Conservation (phyloP, 2,113 vertebrate species). For the Strigops habroptila region DNA sequence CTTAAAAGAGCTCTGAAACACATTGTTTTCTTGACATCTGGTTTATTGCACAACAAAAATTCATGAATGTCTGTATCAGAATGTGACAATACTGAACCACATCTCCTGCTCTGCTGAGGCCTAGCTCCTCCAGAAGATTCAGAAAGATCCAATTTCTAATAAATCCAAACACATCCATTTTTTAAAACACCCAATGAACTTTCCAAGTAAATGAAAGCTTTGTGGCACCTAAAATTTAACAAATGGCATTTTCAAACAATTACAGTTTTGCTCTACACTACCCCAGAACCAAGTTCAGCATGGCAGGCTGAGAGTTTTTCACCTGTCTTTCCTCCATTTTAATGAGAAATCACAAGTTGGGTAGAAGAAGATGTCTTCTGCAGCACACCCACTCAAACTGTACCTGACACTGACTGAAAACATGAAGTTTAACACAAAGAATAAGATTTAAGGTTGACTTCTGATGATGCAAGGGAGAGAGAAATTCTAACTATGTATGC, state of each 20-base stretch:
- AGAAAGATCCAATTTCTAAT: background rate
- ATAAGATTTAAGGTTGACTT: background rate
- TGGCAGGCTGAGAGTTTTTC: background rate
- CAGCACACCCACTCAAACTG: background rate
- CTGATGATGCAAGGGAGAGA: background rate
- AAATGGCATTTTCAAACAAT: background rate
- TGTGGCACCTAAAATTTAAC: background rate
- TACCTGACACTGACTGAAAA: background rate
- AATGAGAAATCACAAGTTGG: background rate
- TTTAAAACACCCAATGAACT: background rate
- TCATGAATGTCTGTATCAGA: slow-evolving; percentile 2
- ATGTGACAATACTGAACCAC: slow-evolving; percentile 36
- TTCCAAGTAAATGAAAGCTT: background rate
- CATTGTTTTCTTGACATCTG: slow-evolving; percentile 64
- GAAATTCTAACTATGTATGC: background rate
- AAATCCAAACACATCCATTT: background rate
- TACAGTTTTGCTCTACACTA: background rate
- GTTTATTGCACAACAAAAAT: slow-evolving; percentile 54
- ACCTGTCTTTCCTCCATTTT: background rate
- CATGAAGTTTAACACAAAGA: background rate
- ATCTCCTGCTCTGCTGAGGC: background rate
- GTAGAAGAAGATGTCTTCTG: background rate
- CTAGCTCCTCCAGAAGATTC: background rate
- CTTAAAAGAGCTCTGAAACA: slow-evolving; percentile 29
- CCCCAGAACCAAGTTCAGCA: background rate